phyloP scores from a whole-genome alignment of 2,113 vertebrate genomes.

The Propithecus coquereli region DNA sequence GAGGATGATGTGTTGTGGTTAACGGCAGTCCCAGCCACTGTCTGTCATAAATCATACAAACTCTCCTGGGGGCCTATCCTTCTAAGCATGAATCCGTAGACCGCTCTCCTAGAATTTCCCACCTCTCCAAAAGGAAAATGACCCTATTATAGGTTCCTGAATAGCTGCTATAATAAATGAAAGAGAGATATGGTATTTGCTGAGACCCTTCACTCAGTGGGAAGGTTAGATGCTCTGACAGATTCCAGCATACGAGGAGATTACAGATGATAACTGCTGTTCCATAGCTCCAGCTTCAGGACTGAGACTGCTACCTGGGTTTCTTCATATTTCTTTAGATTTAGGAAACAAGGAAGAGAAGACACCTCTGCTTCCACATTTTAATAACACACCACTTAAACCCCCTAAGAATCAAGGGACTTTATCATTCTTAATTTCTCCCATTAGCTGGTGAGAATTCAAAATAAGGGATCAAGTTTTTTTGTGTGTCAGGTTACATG shows the following conservation, averaged over 20 bases:
- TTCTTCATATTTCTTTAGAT: neutral
- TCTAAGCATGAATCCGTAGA: neutral
- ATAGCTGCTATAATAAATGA: neutral
- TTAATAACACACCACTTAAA: neutral
- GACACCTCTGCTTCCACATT: neutral
- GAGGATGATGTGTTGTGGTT: neutral
- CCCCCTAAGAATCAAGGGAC: neutral
- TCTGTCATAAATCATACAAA: neutral
- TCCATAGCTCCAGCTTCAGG: neutral
- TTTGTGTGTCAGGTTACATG: neutral
- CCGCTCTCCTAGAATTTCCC: slow-evolving; percentile 21
- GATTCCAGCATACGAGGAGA: neutral
- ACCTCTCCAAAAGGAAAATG: slow-evolving; percentile 37
- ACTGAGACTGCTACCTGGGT: neutral
- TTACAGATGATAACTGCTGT: neutral
- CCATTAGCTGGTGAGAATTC: neutral
- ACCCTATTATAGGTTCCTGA: neutral
- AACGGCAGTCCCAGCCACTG: neutral
- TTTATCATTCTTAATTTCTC: neutral
- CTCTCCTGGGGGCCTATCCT: neutral
- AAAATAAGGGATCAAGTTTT: neutral
- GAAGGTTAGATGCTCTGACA: slow-evolving; percentile 1
- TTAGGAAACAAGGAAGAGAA: neutral
- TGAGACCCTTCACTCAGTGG: neutral
- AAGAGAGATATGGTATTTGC: neutral